Base-by-base conservation (phyloP, 2,797 vertebrate species). In the Hephaestus fuliginosus region DNA sequence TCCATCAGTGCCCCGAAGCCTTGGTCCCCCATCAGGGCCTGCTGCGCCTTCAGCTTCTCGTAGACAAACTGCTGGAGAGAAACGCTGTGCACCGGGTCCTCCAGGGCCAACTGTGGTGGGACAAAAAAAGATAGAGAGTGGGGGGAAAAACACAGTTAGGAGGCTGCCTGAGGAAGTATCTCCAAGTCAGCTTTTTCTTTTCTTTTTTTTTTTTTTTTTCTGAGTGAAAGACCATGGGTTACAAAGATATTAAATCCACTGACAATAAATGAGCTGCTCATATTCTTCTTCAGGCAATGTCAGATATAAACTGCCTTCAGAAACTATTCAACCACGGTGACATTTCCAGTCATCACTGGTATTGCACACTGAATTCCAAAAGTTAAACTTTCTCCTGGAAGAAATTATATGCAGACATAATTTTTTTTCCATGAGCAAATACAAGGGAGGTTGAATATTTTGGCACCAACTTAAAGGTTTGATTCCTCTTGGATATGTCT, bases 1-100 rank as follows among this genome's bases (percentile, higher is more conserved):
- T 99, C 98, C 98, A 99, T 99, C 82, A 99, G 96, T 33, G 91
- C 95, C 25, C 97, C 96, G 87, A 99, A 99, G 88, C 95, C 93
- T 93, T 96, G 95, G 82, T 98, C 97, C 58, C 98, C 98, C 88
- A 98, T 89, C 62, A 97, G 81, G 63, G 96, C 95, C 91, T 99
- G 98, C 94, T 99, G 98, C 1, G 96, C 96, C 91, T 99, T 99
- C 86, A 99, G 95, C 93, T 99, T 99, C 93, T 99, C 98, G 1
- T 98, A 99, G 88, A 97, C 94, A 76, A 96, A 98, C 91, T 98
- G 97, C 93, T 99, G 98, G 74, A 99, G 93, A 0, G 98, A 98
- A 63, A 99, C 97, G 0, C 95, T 95, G 93, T 99, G 98, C 70
- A 99, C 97, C 0, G 98, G 98, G 88, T 99, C 98, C 93, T 97